Evolutionary conservation across 2,888 invertebrate genomes (phyloP), one percentile per base, ranked within the genome.

Genomic region (Bimastos eiseni): DNA sequence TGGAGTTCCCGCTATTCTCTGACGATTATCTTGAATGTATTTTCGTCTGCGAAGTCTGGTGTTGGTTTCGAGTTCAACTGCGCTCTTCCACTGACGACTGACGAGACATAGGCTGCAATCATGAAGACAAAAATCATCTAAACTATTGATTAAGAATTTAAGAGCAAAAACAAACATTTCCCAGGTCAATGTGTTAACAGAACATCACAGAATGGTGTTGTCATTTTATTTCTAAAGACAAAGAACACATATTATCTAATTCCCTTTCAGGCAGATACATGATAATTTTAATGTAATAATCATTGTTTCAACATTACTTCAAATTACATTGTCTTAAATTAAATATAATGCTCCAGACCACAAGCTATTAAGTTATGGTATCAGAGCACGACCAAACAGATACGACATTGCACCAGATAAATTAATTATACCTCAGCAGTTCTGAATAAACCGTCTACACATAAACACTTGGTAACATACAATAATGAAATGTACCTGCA

Each of bases 31-130:
- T 36, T 36, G 24, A 34, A 86, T 6, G 86, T 86, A 86, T 17
- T 86, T 86, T 37, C 37, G 34, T 37, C 86, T 86, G 86, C 86
- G 86, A 86, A 34, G 86, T 37, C 86, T 34, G 19, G 86, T 36
- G 8, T 30, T 34, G 30, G 36, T 36, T 30, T 86, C 86, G 17
- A 86, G 37, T n/a, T 86, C 86, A 34, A 86, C 21, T 34, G 36
- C 86, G 5, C 0, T 21, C 8, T 86, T 86, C 86, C 86, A 86
- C 34, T 37, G 86, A 13, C 34, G 36, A 37, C 86, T 86, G 21
- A 86, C 86, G 36, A 86, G 86, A 24, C 86, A 37, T 5, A 86
- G 5, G 36, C 86, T 86, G 86, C 19, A 86, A 34, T 70, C 70
- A 70, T 13, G 8, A 30, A 70, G n/a, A 70, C 70, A n/a, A 24